A percentile compares a stretch with the other conserved stretches of the same genome.
These are phyloP conservation scores for Sphaerodactylus townsendi DNA, from an alignment of 2,113 vertebrate species.

Conservation along the genomic window DNA sequence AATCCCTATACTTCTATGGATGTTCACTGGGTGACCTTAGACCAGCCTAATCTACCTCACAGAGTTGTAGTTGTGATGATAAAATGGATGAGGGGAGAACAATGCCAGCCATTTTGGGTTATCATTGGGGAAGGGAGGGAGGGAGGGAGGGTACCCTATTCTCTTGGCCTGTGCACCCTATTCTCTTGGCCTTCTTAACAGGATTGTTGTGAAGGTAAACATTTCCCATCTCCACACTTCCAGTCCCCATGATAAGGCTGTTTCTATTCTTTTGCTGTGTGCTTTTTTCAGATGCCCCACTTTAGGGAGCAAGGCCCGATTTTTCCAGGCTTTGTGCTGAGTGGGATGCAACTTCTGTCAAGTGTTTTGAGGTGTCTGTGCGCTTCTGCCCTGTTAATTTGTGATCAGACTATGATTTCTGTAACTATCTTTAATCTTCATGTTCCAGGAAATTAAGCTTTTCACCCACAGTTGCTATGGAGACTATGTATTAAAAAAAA, in stretches of 20 bases:
- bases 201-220: background rate
- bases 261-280: background rate
- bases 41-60: no score
- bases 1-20: no score
- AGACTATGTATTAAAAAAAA: background rate
- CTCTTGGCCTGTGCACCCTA: no score
- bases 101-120: no score
- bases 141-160: no score
- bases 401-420: background rate
- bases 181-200: no score
- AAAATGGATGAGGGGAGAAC: no score
- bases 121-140: no score
- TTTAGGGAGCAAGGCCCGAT: background rate
- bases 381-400: background rate
- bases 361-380: rapidly evolving
- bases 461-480: constrained; percentile 41
- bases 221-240: background rate
- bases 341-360: background rate
- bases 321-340: background rate
- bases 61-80: no score
- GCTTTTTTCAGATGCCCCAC: background rate
- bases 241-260: background rate
- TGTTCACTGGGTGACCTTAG: no score
- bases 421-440: background rate
- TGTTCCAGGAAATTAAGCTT: constrained; percentile 46